These are phyloP conservation scores for Neopipo cinnamomea DNA, from an alignment of 2,113 vertebrate genomes.

Conservation along the genomic window DNA sequence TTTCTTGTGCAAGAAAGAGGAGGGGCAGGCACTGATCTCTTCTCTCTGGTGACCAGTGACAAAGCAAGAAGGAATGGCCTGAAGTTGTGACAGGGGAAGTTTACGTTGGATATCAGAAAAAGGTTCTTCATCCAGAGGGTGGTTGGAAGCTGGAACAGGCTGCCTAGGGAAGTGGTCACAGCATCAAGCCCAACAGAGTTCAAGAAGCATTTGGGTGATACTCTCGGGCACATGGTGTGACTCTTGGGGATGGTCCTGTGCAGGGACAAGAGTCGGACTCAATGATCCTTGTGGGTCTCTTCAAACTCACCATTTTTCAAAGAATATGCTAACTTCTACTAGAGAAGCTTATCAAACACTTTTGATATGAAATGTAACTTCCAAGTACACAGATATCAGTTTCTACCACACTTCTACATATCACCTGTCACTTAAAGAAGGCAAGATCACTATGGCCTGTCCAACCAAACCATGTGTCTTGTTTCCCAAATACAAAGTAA, in stretches of 20 bases:
- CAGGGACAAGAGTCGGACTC: not conserved
- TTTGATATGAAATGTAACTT: not conserved
- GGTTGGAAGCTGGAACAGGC: not conserved
- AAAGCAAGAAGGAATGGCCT: not conserved
- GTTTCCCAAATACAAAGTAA: not conserved
- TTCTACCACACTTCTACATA: not conserved
- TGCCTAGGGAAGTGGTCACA: not conserved
- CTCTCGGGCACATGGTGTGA: not conserved
- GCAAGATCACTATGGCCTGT: not conserved
- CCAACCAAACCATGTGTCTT: not conserved
- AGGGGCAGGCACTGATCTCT: not conserved
- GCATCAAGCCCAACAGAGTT: not conserved
- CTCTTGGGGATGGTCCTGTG: too few relatives aligned
- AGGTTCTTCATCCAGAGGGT: not conserved
- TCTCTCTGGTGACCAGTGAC: not conserved
- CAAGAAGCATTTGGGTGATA: not conserved
- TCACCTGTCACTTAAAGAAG: not conserved
- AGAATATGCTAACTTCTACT: not conserved
- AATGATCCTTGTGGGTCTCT: not conserved
- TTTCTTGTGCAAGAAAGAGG: not conserved
- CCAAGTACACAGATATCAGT: not conserved
- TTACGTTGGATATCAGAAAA: not conserved
- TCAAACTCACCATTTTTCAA: not conserved
- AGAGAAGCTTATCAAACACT: not conserved
- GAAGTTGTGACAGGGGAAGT: not conserved